Evolutionary conservation across 1,140 invertebrate species (phyloP).

Genomic region (Agrilus planipennis): DNA sequence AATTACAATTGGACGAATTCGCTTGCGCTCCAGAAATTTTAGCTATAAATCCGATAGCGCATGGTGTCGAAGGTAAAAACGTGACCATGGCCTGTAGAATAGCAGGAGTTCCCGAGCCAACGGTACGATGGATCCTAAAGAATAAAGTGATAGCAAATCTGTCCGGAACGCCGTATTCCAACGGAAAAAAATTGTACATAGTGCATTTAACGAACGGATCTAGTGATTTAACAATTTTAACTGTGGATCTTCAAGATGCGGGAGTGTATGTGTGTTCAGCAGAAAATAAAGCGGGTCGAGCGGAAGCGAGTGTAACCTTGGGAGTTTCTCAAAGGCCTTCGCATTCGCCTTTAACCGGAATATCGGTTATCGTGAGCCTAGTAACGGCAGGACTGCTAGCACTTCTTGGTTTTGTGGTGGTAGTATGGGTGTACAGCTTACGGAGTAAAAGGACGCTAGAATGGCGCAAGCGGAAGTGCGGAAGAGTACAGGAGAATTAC

Average conservation of each 20-base stretch:
- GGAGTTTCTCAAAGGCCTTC: slow-evolving; percentile 43
- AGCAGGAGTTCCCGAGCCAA: slow-evolving; percentile 54
- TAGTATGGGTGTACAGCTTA: slow-evolving; percentile 45
- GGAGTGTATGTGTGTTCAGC: slow-evolving; percentile 62
- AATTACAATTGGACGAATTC: slow-evolving; percentile 64
- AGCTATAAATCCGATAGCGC: slow-evolving; percentile 39
- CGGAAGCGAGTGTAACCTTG: slow-evolving; percentile 56
- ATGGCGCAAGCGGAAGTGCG: slow-evolving; percentile 26
- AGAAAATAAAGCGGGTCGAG: slow-evolving; percentile 63
- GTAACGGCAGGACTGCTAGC: slow-evolving; percentile 45
- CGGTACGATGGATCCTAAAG: slow-evolving; percentile 43
- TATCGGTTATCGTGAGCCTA: slow-evolving; percentile 41
- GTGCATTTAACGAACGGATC: slow-evolving; percentile 37
- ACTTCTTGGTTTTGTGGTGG: slow-evolving; percentile 44
- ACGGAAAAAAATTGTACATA: slow-evolving; percentile 38
- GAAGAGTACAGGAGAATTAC: slow-evolving; percentile 48
- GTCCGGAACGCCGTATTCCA: slow-evolving; percentile 34
- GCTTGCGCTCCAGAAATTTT: slow-evolving; percentile 60
- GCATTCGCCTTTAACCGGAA: slow-evolving; percentile 38
- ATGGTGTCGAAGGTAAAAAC: slow-evolving; percentile 53
- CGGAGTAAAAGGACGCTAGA: slow-evolving; percentile 28
- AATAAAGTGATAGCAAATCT: slow-evolving; percentile 40
- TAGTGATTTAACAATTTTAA: slow-evolving; percentile 59
- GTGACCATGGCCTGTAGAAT: slow-evolving; percentile 61
- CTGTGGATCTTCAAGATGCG: slow-evolving; percentile 55